Evolutionary conservation across 1,140 invertebrate species (phyloP).

Genomic region (Cherax quadricarinatus): DNA sequence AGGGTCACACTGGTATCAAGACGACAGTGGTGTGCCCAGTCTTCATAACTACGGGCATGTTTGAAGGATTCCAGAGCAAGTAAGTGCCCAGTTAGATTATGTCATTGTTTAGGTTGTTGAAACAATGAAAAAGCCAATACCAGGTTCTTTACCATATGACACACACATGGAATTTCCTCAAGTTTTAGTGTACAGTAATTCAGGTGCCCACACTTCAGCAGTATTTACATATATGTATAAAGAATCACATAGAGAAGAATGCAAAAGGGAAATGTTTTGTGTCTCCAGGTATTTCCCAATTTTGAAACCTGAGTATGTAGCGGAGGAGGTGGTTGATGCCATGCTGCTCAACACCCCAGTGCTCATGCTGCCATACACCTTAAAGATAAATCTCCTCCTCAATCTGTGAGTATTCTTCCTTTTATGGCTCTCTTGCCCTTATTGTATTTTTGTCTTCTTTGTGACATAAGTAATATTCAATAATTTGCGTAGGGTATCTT

Average conservation of each 20-base stretch:
- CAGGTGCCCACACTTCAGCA: too few relatives aligned
- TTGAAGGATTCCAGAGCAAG: slow-evolving; percentile 80
- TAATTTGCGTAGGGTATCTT: too few relatives aligned
- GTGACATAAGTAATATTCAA: too few relatives aligned
- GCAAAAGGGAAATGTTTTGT: neutral
- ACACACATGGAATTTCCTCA: too few relatives aligned
- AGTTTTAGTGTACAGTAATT: too few relatives aligned
- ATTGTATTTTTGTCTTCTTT: neutral
- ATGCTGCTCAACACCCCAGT: slow-evolving; percentile 3
- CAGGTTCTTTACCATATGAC: too few relatives aligned
- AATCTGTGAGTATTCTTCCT: slow-evolving; percentile 1
- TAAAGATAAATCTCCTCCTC: neutral
- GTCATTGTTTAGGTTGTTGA: too few relatives aligned
- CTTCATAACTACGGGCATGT: slow-evolving; percentile 82
- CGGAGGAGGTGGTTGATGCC: slow-evolving; percentile 25
- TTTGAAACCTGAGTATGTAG: slow-evolving; percentile 2
- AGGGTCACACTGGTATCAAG: slow-evolving; percentile 82
- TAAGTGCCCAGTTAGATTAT: neutral
- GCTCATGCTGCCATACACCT: neutral
- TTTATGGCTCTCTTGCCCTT: neutral
- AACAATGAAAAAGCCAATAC: too few relatives aligned
- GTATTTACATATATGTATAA: too few relatives aligned
- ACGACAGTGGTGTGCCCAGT: slow-evolving; percentile 95
- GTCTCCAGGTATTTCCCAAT: neutral
- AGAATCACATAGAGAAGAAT: too few relatives aligned